These are phyloP conservation scores for Hypercompe scribonia DNA, from an alignment of 2,888 invertebrate species.

Conservation along the genomic window DNA sequence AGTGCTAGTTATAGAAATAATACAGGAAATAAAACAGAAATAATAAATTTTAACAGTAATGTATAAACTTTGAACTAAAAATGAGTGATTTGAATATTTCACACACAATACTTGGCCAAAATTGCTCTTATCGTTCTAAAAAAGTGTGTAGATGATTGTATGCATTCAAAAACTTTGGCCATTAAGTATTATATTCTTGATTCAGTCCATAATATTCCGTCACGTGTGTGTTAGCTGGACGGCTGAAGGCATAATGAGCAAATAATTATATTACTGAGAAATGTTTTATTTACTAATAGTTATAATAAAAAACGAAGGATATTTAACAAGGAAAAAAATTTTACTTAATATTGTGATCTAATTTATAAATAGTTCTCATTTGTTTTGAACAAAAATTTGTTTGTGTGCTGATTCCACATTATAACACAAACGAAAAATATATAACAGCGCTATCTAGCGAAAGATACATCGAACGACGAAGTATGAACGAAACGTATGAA, in stretches of 20 bases:
- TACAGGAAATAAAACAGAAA: too few relatives aligned
- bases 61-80: conserved; percentile 2
- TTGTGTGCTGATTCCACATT: too few relatives aligned
- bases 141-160: conserved; percentile 21
- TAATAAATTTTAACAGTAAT: not conserved
- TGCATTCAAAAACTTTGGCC: conserved; percentile 22
- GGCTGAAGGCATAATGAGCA: conserved; percentile 47
- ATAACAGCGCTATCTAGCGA: too few relatives aligned
- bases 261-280: conserved; percentile 33
- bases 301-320: too few relatives aligned
- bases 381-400: too few relatives aligned
- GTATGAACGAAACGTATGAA: too few relatives aligned
- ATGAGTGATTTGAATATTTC: conserved; percentile 15
- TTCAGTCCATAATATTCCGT: conserved; percentile 44
- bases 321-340: too few relatives aligned
- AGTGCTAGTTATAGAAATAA: too few relatives aligned
- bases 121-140: conserved; percentile 13
- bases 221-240: conserved; percentile 39
- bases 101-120: conserved; percentile 14
- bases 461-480: too few relatives aligned
- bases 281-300: not conserved
- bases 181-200: conserved; percentile 32
- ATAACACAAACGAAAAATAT: too few relatives aligned
- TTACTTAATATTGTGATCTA: too few relatives aligned
- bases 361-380: too few relatives aligned